A percentile compares a stretch with the other conserved stretches of the same genome.
Evolutionary conservation across 2,888 invertebrate species (phyloP).

Genomic region (Lasioglossum marginatum): DNA sequence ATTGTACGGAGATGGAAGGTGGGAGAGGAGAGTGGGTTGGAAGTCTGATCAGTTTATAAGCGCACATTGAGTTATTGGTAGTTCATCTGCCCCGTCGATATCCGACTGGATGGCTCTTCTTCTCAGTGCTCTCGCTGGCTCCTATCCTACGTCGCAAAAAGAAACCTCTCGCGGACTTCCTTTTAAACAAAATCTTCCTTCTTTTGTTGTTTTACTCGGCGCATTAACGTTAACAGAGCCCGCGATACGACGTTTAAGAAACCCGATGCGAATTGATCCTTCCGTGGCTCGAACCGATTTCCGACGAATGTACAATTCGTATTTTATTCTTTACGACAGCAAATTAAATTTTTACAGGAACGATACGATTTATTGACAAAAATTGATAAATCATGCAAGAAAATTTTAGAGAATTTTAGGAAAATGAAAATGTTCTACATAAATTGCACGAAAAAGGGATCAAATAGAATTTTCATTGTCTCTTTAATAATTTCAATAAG

Average conservation of each 20-base stretch:
- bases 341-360: neutral
- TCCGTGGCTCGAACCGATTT: neutral
- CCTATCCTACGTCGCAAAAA: conserved; percentile 44
- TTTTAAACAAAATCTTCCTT: conserved; percentile 41
- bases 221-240: conserved; percentile 26
- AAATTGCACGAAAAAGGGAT: neutral
- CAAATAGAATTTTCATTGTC: too few relatives aligned
- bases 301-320: neutral
- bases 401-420: neutral
- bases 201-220: conserved; percentile 29
- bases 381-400: neutral
- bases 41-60: conserved; percentile 82
- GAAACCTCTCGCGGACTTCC: conserved; percentile 36
- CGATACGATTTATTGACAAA: too few relatives aligned
- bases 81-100: conserved; percentile 81
- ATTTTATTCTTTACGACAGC: neutral
- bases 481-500: neutral
- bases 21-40: conserved; percentile 55
- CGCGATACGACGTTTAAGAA: neutral
- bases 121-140: conserved; percentile 55
- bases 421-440: neutral
- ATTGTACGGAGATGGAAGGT: conserved; percentile 32
- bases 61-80: conserved; percentile 82
- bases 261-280: neutral
- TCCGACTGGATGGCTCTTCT: conserved; percentile 78